A percentile compares a stretch with the other conserved stretches of the same genome.
phyloP scores from a whole-genome alignment of 2,797 vertebrate species.

The Melanogrammus aeglefinus region DNA sequence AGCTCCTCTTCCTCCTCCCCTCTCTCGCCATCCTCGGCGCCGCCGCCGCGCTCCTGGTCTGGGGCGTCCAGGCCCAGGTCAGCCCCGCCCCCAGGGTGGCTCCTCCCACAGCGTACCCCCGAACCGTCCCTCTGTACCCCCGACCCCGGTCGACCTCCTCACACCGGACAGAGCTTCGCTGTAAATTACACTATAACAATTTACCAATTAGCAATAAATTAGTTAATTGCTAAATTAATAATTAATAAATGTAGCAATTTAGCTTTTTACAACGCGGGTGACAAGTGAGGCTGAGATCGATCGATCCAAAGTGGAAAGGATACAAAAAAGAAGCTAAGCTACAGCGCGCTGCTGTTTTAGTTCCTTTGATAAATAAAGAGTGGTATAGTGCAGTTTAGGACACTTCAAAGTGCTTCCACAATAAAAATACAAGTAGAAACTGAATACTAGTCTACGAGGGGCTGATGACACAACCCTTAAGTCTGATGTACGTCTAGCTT shows the following conservation, averaged over 20 bases:
- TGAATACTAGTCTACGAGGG: no score
- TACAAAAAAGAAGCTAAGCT: no score
- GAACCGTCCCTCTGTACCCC: neutral
- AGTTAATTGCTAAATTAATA: neutral
- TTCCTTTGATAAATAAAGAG: no score
- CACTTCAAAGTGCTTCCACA: neutral
- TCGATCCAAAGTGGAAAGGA: no score
- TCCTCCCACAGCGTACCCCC: neutral
- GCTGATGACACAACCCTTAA: neutral
- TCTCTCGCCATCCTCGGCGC: neutral
- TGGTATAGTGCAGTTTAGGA: no score
- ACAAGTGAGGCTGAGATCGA: neutral
- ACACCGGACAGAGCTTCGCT: neutral
- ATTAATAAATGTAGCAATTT: neutral
- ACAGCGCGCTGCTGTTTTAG: no score
- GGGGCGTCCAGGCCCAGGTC: neutral
- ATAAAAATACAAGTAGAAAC: neutral
- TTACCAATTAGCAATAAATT: neutral
- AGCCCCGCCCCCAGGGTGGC: neutral
- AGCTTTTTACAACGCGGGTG: neutral
- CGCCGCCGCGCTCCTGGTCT: neutral
- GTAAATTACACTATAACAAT: no score
- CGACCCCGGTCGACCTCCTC: no score
- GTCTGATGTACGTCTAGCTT: neutral
- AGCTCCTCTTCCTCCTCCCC: neutral